Conservation (phyloP, 2,888 invertebrate species). For the Pseudococcus viburni region DNA sequence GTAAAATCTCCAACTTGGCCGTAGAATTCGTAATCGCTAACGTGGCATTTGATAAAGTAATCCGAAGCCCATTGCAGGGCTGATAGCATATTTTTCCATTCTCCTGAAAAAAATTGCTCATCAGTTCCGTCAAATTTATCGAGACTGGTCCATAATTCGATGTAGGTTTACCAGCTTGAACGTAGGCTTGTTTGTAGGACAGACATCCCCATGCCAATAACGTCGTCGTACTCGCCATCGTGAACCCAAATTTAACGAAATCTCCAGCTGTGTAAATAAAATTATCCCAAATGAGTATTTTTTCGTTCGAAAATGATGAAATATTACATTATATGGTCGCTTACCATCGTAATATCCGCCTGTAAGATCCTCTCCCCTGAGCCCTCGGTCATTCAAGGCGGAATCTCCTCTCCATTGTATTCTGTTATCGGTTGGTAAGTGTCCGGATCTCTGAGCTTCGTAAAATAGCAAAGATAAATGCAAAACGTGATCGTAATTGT, state of each 20-base stretch:
- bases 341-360: slow-evolving; percentile 77
- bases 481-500: slow-evolving; percentile 73
- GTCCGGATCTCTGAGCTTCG: slow-evolving; percentile 75
- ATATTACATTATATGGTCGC: slow-evolving; percentile 7
- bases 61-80: slow-evolving; percentile 76
- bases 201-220: slow-evolving; percentile 75
- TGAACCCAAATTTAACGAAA: slow-evolving; percentile 76
- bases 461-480: slow-evolving; percentile 74
- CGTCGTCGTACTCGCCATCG: slow-evolving; percentile 75
- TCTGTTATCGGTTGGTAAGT: slow-evolving; percentile 73
- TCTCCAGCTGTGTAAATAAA: slow-evolving; percentile 73
- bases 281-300: not conserved
- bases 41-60: slow-evolving; percentile 76
- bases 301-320: not conserved
- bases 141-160: too few species aligned
- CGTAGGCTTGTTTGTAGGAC: slow-evolving; percentile 74
- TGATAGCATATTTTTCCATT: slow-evolving; percentile 72
- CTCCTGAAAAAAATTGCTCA: slow-evolving; percentile 70
- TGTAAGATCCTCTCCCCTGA: slow-evolving; percentile 74
- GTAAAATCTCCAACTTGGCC: slow-evolving; percentile 76
- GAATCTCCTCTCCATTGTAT: slow-evolving; percentile 75
- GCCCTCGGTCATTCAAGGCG: slow-evolving; percentile 73
- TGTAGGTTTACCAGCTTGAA: slow-evolving; percentile 71
- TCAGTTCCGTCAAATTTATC: not conserved
- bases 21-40: slow-evolving; percentile 73